Conservation (phyloP, 2,888 invertebrate species). For the Lucinisca nassula region DNA sequence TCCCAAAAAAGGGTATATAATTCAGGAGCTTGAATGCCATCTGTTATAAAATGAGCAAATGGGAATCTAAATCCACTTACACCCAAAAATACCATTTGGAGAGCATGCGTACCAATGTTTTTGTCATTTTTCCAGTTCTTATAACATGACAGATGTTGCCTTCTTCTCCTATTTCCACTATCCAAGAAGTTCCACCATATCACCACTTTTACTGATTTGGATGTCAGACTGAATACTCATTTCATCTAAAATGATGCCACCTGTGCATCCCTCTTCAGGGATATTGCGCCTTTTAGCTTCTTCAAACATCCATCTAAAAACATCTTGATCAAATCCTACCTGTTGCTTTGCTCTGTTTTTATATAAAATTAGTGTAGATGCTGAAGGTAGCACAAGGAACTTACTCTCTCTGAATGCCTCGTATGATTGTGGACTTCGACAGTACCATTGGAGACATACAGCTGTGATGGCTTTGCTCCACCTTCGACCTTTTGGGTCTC, state of each 20-base stretch:
- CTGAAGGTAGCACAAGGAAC: conserved; percentile 38
- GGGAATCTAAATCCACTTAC: conserved; percentile 40
- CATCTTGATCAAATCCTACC: conserved; percentile 37
- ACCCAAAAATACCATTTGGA: conserved; percentile 30
- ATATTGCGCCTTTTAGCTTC: conserved; percentile 12
- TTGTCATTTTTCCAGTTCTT: conserved; percentile 40
- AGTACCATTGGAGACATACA: conserved; percentile 49
- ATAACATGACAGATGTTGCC: conserved; percentile 13
- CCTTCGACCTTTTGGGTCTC: conserved; percentile 32
- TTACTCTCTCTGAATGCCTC: conserved; percentile 18
- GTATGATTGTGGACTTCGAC: conserved; percentile 47
- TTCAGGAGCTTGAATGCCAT: conserved; percentile 25
- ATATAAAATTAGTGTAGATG: conserved; percentile 32
- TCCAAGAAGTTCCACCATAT: conserved; percentile 47
- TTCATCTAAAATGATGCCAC: conserved; percentile 51
- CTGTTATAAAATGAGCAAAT: conserved; percentile 31
- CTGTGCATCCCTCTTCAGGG: conserved; percentile 18
- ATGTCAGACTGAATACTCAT: conserved; percentile 49
- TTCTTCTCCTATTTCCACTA: conserved; percentile 27
- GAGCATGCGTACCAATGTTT: conserved; percentile 33
- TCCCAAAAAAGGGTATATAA: conserved; percentile 40
- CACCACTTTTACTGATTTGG: conserved; percentile 43
- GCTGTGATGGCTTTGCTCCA: conserved; percentile 38
- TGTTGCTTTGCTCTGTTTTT: conserved; percentile 48
- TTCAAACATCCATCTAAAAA: conserved; percentile 31